Evolutionary conservation across 1,140 invertebrate genomes (phyloP).

Genomic region (Rhizoglyphus robini): DNA sequence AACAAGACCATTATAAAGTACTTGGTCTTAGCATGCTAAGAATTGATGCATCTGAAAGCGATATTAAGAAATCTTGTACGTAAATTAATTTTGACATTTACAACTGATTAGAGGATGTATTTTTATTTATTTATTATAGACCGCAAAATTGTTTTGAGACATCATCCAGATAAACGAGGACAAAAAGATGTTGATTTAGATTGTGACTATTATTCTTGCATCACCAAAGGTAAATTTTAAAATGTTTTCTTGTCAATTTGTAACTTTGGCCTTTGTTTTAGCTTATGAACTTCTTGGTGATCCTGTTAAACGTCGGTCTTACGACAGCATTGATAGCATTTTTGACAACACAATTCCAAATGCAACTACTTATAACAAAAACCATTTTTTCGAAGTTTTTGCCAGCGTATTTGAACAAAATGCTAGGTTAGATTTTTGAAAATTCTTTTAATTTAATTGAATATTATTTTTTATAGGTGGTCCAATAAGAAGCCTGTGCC

Average conservation of each 20-base stretch:
- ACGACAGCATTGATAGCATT: constrained; percentile 87
- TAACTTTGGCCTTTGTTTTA: constrained; percentile 22
- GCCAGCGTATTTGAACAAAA: constrained; percentile 68
- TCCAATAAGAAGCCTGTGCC: constrained; percentile 76
- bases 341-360: constrained; percentile 76
- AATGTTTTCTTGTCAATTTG: not conserved
- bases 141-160: constrained; percentile 71
- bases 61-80: constrained; percentile 83
- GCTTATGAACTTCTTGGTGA: constrained; percentile 82
- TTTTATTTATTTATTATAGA: constrained; percentile 46
- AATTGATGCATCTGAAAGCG: constrained; percentile 65
- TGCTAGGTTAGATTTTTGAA: constrained; percentile 38
- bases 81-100: constrained; percentile 30
- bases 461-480: constrained; percentile 54
- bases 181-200: constrained; percentile 61
- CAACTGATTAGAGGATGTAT: too few species aligned
- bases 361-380: constrained; percentile 48
- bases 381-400: constrained; percentile 61
- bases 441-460: not conserved
- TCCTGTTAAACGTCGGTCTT: constrained; percentile 63
- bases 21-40: constrained; percentile 53
- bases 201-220: constrained; percentile 95
- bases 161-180: constrained; percentile 92
- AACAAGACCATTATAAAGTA: constrained; percentile 92
- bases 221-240: constrained; percentile 55